A percentile compares a stretch with the other conserved stretches of the same genome.
Evolutionary conservation across 2,113 vertebrate genomes (phyloP).

Genomic region (Orthonyx spaldingii): DNA sequence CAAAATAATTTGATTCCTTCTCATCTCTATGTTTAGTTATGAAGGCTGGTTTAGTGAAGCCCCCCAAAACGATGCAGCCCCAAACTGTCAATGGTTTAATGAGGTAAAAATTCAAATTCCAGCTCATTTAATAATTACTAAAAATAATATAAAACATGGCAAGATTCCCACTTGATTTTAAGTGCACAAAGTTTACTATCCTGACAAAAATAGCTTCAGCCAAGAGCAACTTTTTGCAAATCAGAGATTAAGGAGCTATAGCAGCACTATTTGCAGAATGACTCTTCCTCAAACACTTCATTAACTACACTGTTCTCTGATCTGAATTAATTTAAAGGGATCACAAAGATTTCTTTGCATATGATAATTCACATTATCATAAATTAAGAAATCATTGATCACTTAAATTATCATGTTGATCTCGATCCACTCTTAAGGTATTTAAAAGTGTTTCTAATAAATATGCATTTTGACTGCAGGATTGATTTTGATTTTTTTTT

Average conservation of each 20-base stretch:
- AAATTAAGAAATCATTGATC: constrained; percentile 20
- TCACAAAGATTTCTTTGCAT: constrained; percentile 23
- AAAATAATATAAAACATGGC: background rate
- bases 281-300: constrained; percentile 35
- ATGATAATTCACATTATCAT: constrained; percentile 9
- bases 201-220: background rate
- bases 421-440: background rate
- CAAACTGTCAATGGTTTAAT: background rate
- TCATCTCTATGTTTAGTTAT: background rate
- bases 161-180: background rate
- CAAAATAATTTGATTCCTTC: background rate
- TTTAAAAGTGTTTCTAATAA: background rate
- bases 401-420: constrained; percentile 11
- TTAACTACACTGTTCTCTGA: constrained; percentile 21
- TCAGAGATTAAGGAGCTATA: constrained; percentile 10
- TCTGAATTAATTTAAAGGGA: constrained; percentile 1
- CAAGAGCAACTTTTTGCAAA: background rate
- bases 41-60: background rate
- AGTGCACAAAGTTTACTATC: background rate
- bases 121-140: background rate
- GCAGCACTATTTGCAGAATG: constrained; percentile 20
- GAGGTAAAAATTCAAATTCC: background rate
- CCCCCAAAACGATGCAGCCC: background rate
- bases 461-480: background rate
- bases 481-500: background rate